These are phyloP conservation scores for Hipposideros armiger DNA, from an alignment of 2,113 vertebrate species.

Conservation along the genomic window DNA sequence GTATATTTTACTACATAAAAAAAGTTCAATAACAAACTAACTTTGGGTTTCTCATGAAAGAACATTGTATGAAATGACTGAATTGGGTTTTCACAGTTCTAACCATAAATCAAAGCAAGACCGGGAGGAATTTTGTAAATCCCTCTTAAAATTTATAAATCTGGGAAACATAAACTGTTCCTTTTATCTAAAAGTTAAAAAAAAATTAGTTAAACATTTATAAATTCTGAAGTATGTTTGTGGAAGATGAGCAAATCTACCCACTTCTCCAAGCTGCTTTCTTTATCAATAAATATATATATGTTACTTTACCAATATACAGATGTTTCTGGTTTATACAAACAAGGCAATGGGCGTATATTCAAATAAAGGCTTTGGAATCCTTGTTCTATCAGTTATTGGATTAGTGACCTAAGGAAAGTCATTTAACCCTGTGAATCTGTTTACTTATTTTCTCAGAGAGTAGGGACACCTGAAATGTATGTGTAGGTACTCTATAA, in stretches of 20 bases:
- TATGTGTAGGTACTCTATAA: background rate
- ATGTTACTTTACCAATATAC: background rate
- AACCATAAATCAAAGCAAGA: slow-evolving; percentile 40
- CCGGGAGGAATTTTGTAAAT: background rate
- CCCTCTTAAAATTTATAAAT: background rate
- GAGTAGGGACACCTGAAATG: background rate
- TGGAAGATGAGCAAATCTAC: background rate
- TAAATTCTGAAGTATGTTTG: background rate
- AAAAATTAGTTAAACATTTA: background rate
- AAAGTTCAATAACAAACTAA: background rate
- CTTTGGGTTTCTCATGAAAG: background rate
- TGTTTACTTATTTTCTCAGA: background rate
- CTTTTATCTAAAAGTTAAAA: background rate
- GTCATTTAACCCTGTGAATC: background rate
- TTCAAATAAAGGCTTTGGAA: background rate
- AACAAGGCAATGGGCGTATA: background rate
- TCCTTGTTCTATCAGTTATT: background rate
- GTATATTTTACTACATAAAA: too few species aligned
- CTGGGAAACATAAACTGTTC: background rate
- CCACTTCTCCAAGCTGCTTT: background rate
- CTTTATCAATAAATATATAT: background rate
- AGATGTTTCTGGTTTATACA: background rate
- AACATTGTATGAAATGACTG: background rate
- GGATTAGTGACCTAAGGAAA: background rate
- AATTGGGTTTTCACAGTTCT: background rate